These are phyloP conservation scores for Nectonema munidae DNA, from an alignment of 2,888 invertebrate genomes.

Conservation along the genomic window DNA sequence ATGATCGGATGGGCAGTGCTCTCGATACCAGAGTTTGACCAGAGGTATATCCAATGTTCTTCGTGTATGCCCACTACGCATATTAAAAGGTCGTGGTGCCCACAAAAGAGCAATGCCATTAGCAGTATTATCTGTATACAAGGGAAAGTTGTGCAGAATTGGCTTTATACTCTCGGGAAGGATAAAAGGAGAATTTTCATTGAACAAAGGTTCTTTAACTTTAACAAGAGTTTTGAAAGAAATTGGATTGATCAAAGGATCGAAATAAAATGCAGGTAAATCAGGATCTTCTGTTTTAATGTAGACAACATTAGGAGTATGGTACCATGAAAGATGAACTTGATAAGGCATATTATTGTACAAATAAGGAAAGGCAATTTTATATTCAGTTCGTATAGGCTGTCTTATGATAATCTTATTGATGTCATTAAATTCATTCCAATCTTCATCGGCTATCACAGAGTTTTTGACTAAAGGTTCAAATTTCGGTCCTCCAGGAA, in stretches of 20 bases:
- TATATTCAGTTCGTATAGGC: conserved; percentile 85
- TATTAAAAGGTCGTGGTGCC: conserved; percentile 89
- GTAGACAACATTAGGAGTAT: conserved; percentile 88
- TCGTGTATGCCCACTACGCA: conserved; percentile 63
- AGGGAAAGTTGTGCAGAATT: conserved; percentile 39
- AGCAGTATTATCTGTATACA: conserved; percentile 92
- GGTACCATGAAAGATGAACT: conserved; percentile 94
- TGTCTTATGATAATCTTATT: conserved; percentile 98
- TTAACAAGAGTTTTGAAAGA: conserved; percentile 47
- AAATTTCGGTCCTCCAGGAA: conserved; percentile 96
- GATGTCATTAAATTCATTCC: conserved; percentile 99
- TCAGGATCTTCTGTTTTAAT: conserved; percentile 99
- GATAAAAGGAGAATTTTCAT: conserved; percentile 57
- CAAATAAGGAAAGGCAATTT: conserved; percentile 91
- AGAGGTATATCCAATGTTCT: conserved; percentile 83
- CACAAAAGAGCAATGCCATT: conserved; percentile 81
- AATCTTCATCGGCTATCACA: conserved; percentile 86
- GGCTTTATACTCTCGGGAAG: conserved; percentile 61
- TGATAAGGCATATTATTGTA: conserved; percentile 96
- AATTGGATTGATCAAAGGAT: conserved; percentile 93
- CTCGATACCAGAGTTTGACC: conserved; percentile 54
- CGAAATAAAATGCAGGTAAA: conserved; percentile 93
- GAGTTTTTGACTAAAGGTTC: conserved; percentile 93
- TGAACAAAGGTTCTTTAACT: conserved; percentile 41
- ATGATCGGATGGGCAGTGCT: conserved; percentile 26